Conservation (phyloP, 2,888 invertebrate species). For the Tetramorium bicarinatum region DNA sequence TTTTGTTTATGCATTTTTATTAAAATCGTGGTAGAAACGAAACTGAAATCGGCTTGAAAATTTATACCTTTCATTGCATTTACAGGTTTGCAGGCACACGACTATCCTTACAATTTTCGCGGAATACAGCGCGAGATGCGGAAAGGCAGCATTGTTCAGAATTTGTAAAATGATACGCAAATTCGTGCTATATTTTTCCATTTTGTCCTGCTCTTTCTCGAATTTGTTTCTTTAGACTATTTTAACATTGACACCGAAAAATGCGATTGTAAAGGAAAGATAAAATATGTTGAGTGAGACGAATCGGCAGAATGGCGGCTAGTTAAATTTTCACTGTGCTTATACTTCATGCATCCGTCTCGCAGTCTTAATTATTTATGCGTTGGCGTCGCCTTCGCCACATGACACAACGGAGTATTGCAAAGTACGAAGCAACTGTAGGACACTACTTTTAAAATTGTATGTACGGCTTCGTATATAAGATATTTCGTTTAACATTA, state of each 20-base stretch:
- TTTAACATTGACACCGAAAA: slow-evolving; percentile 41
- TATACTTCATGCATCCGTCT: slow-evolving; percentile 18
- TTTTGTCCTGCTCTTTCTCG: slow-evolving; percentile 61
- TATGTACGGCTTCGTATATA: neutral
- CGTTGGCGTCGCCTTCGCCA: neutral
- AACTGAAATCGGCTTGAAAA: neutral
- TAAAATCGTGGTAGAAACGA: neutral
- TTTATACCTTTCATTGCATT: slow-evolving; percentile 13
- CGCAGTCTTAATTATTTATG: slow-evolving; percentile 10
- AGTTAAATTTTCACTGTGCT: slow-evolving; percentile 25
- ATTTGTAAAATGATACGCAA: slow-evolving; percentile 82
- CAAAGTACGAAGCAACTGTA: too few relatives aligned
- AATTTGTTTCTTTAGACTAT: slow-evolving; percentile 59
- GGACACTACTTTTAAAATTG: neutral
- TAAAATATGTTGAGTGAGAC: neutral
- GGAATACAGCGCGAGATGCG: neutral
- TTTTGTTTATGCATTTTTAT: slow-evolving; percentile 3
- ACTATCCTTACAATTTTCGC: slow-evolving; percentile 64
- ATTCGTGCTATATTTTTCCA: slow-evolving; percentile 77
- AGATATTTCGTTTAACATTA: neutral
- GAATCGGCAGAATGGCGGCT: neutral
- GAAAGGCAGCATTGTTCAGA: slow-evolving; percentile 69
- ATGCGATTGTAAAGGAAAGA: slow-evolving; percentile 31
- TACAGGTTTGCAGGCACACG: slow-evolving; percentile 20
- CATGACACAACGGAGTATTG: slow-evolving; percentile 5